phyloP scores from a whole-genome alignment of 2,113 vertebrate species.

The Pimephales promelas region DNA sequence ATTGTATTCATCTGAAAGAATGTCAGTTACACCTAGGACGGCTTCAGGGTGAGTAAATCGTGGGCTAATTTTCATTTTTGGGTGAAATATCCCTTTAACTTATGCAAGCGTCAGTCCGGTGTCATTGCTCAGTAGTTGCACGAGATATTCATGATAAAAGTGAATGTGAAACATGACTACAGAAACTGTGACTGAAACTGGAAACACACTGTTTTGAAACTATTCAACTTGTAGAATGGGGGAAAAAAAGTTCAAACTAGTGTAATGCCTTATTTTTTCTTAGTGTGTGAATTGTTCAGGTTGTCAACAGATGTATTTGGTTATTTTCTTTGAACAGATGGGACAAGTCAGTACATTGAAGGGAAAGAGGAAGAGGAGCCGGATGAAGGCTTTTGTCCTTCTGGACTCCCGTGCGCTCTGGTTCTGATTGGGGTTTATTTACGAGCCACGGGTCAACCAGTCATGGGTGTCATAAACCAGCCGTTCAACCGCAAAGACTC shows the following conservation, averaged over 20 bases:
- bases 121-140: not conserved
- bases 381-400: slow-evolving; percentile 67
- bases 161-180: not conserved
- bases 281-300: not conserved
- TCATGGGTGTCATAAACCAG: slow-evolving; percentile 84
- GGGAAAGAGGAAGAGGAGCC: slow-evolving; percentile 69
- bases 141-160: not conserved
- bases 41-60: too few species aligned
- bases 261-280: not conserved
- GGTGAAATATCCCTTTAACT: too few species aligned
- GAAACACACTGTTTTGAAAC: not conserved
- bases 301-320: not conserved
- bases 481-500: slow-evolving; percentile 76
- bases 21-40: too few species aligned
- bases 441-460: slow-evolving; percentile 72
- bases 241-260: too few species aligned
- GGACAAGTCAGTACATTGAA: slow-evolving; percentile 77
- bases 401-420: slow-evolving; percentile 77
- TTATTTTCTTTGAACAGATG: slow-evolving; percentile 64
- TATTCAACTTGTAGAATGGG: too few species aligned
- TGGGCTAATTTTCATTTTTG: too few species aligned
- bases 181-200: not conserved
- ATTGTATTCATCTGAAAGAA: too few species aligned
- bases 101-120: too few species aligned
- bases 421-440: slow-evolving; percentile 83